A percentile compares a stretch with the other conserved stretches of the same genome.
Conservation (phyloP, 2,113 vertebrate species). For the Sapayoa aenigma region DNA sequence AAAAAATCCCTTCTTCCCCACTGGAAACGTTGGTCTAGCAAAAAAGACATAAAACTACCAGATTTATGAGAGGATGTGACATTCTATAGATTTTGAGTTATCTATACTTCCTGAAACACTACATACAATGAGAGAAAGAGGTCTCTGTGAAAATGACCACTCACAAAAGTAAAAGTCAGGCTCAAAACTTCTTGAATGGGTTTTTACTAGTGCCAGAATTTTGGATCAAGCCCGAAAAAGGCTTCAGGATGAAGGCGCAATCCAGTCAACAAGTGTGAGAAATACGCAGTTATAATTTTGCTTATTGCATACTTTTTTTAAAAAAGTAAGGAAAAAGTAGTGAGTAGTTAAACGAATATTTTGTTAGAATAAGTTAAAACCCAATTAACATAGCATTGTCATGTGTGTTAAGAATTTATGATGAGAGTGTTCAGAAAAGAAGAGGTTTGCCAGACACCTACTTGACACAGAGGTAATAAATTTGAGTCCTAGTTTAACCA, state of each 20-base stretch:
- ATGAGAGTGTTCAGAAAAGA: too few relatives aligned
- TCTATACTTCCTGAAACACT: background rate
- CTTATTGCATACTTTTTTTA: too few relatives aligned
- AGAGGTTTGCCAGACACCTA: too few relatives aligned
- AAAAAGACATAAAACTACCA: background rate
- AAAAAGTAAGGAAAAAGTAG: too few relatives aligned
- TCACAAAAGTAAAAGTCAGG: background rate
- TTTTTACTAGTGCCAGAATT: background rate
- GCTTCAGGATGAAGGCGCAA: background rate
- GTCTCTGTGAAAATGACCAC: background rate
- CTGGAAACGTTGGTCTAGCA: background rate
- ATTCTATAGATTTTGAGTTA: background rate
- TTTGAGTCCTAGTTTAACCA: too few relatives aligned
- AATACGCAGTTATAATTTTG: too few relatives aligned
- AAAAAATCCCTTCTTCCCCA: background rate
- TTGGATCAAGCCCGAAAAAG: background rate
- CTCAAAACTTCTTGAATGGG: background rate
- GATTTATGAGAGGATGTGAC: slow-evolving; percentile 22
- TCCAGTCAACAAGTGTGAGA: background rate
- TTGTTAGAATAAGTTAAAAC: too few relatives aligned
- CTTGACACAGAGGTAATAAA: too few relatives aligned
- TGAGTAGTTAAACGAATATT: too few relatives aligned
- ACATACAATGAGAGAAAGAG: background rate
- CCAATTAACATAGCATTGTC: too few relatives aligned
- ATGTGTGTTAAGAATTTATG: too few relatives aligned